Evolutionary conservation across 2,797 vertebrate species (phyloP).

Genomic region (Dicrostonyx torquatus): DNA sequence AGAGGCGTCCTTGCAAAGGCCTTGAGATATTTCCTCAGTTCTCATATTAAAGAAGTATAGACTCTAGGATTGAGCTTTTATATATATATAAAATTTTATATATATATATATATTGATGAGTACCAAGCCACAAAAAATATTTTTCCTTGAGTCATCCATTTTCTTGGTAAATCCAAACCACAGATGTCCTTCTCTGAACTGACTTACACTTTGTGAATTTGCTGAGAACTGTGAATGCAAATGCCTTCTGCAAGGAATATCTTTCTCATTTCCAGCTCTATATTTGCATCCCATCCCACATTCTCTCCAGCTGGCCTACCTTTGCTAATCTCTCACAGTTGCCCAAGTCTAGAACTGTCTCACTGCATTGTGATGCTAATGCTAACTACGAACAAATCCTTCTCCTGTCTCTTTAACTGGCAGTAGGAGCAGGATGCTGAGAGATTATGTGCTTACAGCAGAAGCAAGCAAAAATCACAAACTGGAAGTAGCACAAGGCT

Average conservation of each 20-base stretch:
- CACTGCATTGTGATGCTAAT: not conserved
- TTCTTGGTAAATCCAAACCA: conserved; percentile 28
- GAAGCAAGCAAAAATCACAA: not conserved
- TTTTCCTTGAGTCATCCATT: not conserved
- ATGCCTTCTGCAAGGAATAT: not conserved
- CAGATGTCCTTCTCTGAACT: not conserved
- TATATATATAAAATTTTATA: too few relatives aligned
- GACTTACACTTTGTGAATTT: not conserved
- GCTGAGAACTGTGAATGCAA: not conserved
- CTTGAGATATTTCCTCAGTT: not conserved
- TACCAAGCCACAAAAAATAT: not conserved
- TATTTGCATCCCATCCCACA: not conserved
- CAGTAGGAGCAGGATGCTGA: not conserved
- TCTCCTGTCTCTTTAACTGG: not conserved
- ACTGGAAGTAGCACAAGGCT: not conserved
- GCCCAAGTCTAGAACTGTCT: not conserved
- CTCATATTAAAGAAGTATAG: not conserved
- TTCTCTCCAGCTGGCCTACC: not conserved
- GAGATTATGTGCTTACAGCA: not conserved
- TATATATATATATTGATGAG: too few relatives aligned
- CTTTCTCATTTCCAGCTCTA: not conserved
- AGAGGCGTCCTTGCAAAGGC: not conserved
- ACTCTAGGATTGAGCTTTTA: not conserved
- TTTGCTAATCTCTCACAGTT: not conserved
- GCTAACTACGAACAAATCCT: not conserved